Percentiles rank a stretch among this genome's conserved stretches.
Evolutionary conservation across 2,888 invertebrate genomes (phyloP).

Genomic region (Hydrotaea diabolus): DNA sequence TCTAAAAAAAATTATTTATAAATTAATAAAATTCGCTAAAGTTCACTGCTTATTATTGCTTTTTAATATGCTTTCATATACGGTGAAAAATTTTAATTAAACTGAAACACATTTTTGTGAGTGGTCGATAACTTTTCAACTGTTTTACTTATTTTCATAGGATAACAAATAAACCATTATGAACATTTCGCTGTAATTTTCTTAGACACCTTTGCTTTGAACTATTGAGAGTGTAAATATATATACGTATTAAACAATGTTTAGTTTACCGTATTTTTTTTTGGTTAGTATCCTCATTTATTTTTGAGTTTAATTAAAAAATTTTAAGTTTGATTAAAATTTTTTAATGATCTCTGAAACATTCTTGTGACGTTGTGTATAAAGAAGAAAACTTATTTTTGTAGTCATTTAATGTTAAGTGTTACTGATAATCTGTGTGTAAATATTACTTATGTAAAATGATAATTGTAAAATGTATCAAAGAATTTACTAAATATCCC

Average conservation of each 20-base stretch:
- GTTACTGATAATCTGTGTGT: slow-evolving; percentile 20
- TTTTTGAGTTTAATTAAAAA: slow-evolving; percentile 75
- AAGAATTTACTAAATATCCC: not conserved
- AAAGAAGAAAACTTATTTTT: slow-evolving; percentile 45
- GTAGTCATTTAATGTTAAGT: slow-evolving; percentile 36
- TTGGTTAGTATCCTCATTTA: slow-evolving; percentile 22
- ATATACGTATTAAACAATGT: slow-evolving; percentile 7
- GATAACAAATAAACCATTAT: slow-evolving; percentile 20
- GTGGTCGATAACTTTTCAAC: not conserved
- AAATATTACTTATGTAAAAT: slow-evolving; percentile 19
- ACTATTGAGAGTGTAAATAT: slow-evolving; percentile 62
- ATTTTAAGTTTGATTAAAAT: slow-evolving; percentile 67
- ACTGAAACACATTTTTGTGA: too few relatives aligned
- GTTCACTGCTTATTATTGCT: too few relatives aligned
- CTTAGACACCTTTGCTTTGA: slow-evolving; percentile 27
- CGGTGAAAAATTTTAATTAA: too few relatives aligned
- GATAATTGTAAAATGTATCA: not conserved
- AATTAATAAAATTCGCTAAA: not conserved
- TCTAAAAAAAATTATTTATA: too few relatives aligned
- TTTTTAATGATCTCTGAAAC: slow-evolving; percentile 78
- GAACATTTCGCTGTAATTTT: not conserved
- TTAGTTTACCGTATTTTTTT: not conserved
- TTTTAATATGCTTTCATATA: too few relatives aligned
- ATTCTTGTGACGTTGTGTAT: slow-evolving; percentile 72
- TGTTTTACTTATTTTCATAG: not conserved